These are phyloP conservation scores for Thamnophis sirtalis DNA, from an alignment of 2,113 vertebrate genomes.

Conservation along the genomic window DNA sequence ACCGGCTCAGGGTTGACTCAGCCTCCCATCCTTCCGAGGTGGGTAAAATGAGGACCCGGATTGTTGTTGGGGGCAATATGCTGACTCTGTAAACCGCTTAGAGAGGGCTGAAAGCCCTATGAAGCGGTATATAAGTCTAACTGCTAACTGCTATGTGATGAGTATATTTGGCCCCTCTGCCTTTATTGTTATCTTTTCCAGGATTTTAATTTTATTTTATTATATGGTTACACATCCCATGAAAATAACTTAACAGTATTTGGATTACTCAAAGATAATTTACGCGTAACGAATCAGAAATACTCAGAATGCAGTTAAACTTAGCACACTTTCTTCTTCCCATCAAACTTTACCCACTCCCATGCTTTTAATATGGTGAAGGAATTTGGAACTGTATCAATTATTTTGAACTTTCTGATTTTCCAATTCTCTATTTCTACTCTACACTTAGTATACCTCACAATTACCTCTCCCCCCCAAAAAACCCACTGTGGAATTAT, in stretches of 20 bases:
- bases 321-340: not conserved
- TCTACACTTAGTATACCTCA: conserved; percentile 31
- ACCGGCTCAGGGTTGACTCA: no score
- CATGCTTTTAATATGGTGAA: not conserved
- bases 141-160: no score
- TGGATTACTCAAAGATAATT: not conserved
- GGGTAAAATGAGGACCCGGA: no score
- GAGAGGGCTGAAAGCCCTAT: no score
- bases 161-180: not conserved
- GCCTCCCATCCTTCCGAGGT: no score
- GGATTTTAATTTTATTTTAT: not conserved
- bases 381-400: not conserved
- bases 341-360: not conserved
- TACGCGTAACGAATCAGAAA: not conserved
- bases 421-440: conserved; percentile 44
- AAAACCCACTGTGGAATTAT: conserved; percentile 12
- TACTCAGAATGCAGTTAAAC: not conserved
- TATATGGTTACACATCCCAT: not conserved
- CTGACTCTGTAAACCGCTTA: no score
- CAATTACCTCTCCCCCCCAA: conserved; percentile 26
- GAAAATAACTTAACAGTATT: not conserved
- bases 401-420: conserved; percentile 1
- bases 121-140: no score
- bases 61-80: no score
- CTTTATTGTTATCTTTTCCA: not conserved